Evolutionary conservation across 92 coral and sea anemone species (phyloP).

Genomic region (Palythoa caribaeorum): DNA sequence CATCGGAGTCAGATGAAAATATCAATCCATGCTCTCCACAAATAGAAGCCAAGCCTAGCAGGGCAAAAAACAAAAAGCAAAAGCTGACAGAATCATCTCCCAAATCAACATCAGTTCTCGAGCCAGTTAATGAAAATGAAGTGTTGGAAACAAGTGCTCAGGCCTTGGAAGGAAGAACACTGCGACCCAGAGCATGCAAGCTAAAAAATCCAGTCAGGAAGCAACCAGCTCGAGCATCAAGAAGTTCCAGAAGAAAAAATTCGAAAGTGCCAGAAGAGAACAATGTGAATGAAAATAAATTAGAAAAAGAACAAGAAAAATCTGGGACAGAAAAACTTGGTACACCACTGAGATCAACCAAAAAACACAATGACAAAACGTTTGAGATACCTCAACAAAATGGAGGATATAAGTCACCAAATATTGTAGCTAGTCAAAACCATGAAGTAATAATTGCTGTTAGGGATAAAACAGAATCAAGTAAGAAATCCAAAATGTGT

Average conservation of each 20-base stretch:
- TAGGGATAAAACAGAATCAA: slow-evolving; percentile 4
- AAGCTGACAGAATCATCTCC: slow-evolving; percentile 1
- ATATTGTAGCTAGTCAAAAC: not conserved
- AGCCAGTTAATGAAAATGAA: slow-evolving; percentile 14
- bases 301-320: not conserved
- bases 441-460: not conserved
- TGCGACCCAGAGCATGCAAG: slow-evolving; percentile 20
- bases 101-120: not conserved
- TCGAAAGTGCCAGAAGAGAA: slow-evolving; percentile 1
- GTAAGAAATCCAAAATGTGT: not conserved
- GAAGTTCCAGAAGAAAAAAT: slow-evolving; percentile 28
- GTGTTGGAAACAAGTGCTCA: slow-evolving; percentile 37
- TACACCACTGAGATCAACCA: slow-evolving; percentile 8
- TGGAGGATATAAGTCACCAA: not conserved
- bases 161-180: not conserved
- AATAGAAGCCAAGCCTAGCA: slow-evolving; percentile 10
- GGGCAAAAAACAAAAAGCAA: slow-evolving; percentile 28
- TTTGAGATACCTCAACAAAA: not conserved
- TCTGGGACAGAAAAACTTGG: slow-evolving; percentile 9
- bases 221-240: slow-evolving; percentile 12
- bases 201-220: slow-evolving; percentile 3
- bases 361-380: not conserved
- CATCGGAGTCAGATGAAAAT: slow-evolving; percentile 61
- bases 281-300: not conserved
- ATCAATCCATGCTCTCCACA: slow-evolving; percentile 9